A percentile compares a stretch with the other conserved stretches of the same genome.
Evolutionary conservation across 2,113 vertebrate genomes (phyloP).

Genomic region (Platichthys flesus): DNA sequence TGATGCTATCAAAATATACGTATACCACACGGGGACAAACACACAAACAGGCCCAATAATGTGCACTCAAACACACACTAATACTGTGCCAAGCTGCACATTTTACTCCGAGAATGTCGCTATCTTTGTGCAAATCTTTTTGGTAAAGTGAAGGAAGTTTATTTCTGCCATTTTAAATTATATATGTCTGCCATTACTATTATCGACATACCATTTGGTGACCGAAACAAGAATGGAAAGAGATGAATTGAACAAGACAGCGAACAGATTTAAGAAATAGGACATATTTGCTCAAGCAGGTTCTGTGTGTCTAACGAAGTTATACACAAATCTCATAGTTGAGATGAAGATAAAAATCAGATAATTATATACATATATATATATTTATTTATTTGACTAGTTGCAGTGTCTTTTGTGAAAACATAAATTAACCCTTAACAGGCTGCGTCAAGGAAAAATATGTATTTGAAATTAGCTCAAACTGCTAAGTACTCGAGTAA

Average conservation of each 20-base stretch:
- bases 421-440: no score
- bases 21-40: constrained; percentile 52
- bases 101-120: constrained; percentile 16
- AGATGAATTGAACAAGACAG: neutral
- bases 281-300: no score
- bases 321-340: no score
- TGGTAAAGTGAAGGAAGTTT: neutral
- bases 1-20: constrained; percentile 73
- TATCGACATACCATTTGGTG: neutral
- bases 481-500: no score
- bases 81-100: constrained; percentile 13
- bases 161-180: no score
- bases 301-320: no score
- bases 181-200: neutral
- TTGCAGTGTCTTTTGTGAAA: no score
- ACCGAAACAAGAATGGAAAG: neutral
- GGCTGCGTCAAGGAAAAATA: no score
- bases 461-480: no score
- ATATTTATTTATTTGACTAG: no score
- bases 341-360: no score
- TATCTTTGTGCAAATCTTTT: constrained; percentile 6
- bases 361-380: no score
- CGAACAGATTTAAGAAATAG: neutral
- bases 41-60: constrained; percentile 28
- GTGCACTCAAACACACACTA: constrained; percentile 27